A percentile compares a stretch with the other conserved stretches of the same genome.
phyloP scores from a whole-genome alignment of 1,140 invertebrate species.

The Scaptodrosophila lebanonensis region DNA sequence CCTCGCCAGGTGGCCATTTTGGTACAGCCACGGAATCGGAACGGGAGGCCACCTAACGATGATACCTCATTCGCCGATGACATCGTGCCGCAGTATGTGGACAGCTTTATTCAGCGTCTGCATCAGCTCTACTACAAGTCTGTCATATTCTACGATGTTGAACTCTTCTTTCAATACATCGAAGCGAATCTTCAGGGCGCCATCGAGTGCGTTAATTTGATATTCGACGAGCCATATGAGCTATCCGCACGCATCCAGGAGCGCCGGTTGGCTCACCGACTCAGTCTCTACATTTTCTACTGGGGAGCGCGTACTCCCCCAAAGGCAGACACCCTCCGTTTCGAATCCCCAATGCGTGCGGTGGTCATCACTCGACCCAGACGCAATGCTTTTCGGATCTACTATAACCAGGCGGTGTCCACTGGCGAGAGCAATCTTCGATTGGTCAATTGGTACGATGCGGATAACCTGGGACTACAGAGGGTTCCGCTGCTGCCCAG shows the following conservation, averaged over 20 bases:
- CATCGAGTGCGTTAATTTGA: conserved; percentile 69
- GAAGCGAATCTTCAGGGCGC: conserved; percentile 56
- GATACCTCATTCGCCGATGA: conserved; percentile 10
- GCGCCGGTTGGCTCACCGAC: conserved; percentile 60
- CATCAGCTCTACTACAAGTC: conserved; percentile 61
- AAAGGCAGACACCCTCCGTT: conserved; percentile 16
- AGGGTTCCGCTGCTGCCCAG: conserved; percentile 81
- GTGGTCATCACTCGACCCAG: conserved; percentile 67
- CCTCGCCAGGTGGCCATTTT: conserved; percentile 53
- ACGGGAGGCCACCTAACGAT: no score
- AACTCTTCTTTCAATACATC: conserved; percentile 61
- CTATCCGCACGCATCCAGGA: conserved; percentile 42
- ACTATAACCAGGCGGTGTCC: conserved; percentile 83
- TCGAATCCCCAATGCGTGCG: conserved; percentile 64
- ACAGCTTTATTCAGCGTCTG: conserved; percentile 55
- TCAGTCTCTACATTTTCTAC: conserved; percentile 72
- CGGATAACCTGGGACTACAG: conserved; percentile 79
- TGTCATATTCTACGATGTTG: conserved; percentile 59
- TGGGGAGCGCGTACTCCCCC: conserved; percentile 65
- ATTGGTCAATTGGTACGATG: conserved; percentile 84
- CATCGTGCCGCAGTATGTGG: conserved; percentile 32
- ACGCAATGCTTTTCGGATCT: conserved; percentile 79
- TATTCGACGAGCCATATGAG: conserved; percentile 54
- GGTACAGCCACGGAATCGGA: conserved; percentile 8
- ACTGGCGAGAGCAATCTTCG: conserved; percentile 78